Evolutionary conservation across 1,140 invertebrate genomes (phyloP), one percentile per base, ranked within the genome.

Genomic region (Scaptodrosophila lebanonensis): DNA sequence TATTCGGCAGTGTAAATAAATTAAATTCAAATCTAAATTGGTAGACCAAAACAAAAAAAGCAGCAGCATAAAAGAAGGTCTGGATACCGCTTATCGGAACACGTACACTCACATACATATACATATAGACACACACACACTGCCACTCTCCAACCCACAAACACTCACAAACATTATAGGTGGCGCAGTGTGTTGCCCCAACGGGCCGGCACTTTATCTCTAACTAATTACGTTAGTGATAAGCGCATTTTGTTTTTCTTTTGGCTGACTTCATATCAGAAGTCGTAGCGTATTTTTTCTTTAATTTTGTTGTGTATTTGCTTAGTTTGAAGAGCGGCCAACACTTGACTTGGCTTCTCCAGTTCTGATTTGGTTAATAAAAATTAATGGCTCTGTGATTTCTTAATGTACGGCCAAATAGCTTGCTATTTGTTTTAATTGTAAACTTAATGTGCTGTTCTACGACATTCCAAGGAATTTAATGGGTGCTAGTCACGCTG

Each of bases 21-120:
- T 79, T 79, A 82, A 79, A 79, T 82, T 79, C 68, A 73, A 79
- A 79, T 82, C 73, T 69, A 82, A 79, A 79, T 82, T 79, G 73
- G 73, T 82, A 79, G 36, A 35, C 25, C 60, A 64, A 64, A 56
- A 42, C 27, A 35, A 32, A 29, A n/a, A 69, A 36, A 32, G 51
- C 59, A 50, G 51, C 42, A 47, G 36, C 52, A 44, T 33, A 40
- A 40, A 66, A 61, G 63, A 66, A 66, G 63, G 69, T 49, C 69
- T 52, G 45, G 22, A 25, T 25, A 25, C 22, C 39, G 47, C 59
- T 73, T 73, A 73, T 73, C n/a, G n/a, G n/a, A n/a, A n/a, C 69
- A 61, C 53, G 17, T 8, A 16, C 25, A 48, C n/a, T 20, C 17
- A 35, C 30, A 25, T 15, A 17, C 30, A 43, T 11, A 16, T 17